Conservation (phyloP, 2,113 vertebrate species). For the Dunckerocampus dactyliophorus region DNA sequence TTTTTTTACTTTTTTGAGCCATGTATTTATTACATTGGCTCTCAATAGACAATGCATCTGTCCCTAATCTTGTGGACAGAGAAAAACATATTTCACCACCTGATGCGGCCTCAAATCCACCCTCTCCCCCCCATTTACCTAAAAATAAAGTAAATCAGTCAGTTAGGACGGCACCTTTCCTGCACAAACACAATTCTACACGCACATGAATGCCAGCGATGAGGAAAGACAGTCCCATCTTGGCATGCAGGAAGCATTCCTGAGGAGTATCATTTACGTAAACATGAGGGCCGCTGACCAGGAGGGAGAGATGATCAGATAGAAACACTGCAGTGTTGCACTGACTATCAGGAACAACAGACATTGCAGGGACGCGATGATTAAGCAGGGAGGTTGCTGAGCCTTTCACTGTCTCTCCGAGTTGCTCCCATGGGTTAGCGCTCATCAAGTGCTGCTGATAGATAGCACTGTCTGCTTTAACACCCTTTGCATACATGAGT, state of each 20-base stretch:
- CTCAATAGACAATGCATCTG: not conserved
- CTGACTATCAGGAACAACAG: constrained; percentile 62
- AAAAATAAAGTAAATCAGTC: constrained; percentile 43
- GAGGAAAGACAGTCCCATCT: constrained; percentile 71
- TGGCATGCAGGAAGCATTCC: constrained; percentile 71
- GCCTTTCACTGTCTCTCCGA: constrained; percentile 27
- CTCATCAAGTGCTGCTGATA: constrained; percentile 26
- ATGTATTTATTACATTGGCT: not conserved
- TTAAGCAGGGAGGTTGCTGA: constrained; percentile 61
- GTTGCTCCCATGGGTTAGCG: constrained; percentile 30
- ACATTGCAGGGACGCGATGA: constrained; percentile 57
- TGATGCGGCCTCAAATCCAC: constrained; percentile 27
- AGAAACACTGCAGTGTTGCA: constrained; percentile 68
- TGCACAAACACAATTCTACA: constrained; percentile 36
- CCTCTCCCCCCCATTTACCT: constrained; percentile 30
- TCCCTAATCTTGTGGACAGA: not conserved
- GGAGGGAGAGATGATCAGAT: constrained; percentile 67
- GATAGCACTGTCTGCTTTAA: constrained; percentile 21
- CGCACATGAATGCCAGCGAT: constrained; percentile 47
- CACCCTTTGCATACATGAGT: not conserved
- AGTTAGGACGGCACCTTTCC: constrained; percentile 26
- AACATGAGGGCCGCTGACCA: constrained; percentile 70
- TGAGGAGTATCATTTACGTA: constrained; percentile 73
- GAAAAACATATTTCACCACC: constrained; percentile 26
- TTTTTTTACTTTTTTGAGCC: too few relatives aligned